These are phyloP conservation scores for Cuniculus paca DNA, from an alignment of 2,797 vertebrate genomes.

Conservation along the genomic window DNA sequence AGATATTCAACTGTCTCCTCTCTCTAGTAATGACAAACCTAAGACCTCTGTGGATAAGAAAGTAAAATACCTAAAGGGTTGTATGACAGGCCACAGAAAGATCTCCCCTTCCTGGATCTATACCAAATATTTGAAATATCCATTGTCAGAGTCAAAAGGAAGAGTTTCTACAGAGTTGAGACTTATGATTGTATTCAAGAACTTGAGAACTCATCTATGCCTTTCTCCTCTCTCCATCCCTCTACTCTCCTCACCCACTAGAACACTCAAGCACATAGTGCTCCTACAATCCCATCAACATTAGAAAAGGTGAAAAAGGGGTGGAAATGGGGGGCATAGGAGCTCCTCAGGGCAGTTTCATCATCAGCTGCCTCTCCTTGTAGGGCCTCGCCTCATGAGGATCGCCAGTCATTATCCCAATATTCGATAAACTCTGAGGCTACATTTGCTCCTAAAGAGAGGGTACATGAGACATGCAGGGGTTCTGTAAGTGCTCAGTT, in stretches of 20 bases:
- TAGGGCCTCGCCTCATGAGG: not conserved
- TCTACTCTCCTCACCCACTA: not conserved
- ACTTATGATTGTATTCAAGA: not conserved
- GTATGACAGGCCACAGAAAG: not conserved
- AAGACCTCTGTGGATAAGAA: conserved; percentile 46
- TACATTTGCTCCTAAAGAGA: conserved; percentile 4
- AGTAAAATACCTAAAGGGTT: not conserved
- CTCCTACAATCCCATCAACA: not conserved
- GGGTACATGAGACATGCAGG: not conserved
- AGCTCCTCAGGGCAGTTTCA: not conserved
- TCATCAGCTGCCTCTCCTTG: not conserved
- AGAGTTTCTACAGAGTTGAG: not conserved
- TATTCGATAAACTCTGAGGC: not conserved
- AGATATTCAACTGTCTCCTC: not conserved
- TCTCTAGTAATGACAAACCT: conserved; percentile 21
- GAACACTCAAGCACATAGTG: not conserved
- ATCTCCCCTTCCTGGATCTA: not conserved
- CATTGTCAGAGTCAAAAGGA: not conserved
- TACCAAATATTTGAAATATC: conserved; percentile 4
- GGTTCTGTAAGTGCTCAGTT: not conserved
- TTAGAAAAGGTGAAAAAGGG: not conserved
- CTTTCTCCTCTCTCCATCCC: not conserved
- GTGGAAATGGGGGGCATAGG: not conserved
- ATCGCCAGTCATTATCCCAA: not conserved
- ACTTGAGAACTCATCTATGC: not conserved